Conservation (phyloP, 2,797 vertebrate species). For the Atherinosoma microstoma region DNA sequence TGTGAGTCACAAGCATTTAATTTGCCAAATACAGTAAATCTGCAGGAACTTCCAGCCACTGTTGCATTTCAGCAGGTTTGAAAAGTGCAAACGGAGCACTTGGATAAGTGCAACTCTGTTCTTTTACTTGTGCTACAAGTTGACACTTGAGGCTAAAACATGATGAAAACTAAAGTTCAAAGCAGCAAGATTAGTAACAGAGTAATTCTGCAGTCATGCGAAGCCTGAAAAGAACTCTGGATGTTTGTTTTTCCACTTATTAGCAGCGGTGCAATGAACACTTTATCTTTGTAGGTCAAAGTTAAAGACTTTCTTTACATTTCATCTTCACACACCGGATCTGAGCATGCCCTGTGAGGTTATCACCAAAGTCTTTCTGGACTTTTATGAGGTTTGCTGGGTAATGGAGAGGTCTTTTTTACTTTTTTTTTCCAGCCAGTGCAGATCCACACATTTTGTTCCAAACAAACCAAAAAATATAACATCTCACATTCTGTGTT, state of each 20-base stretch:
- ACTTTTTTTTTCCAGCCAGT: not conserved
- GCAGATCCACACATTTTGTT: not conserved
- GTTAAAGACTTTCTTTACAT: not conserved
- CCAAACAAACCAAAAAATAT: conserved; percentile 17
- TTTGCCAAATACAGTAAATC: conserved; percentile 26
- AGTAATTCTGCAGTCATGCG: not conserved
- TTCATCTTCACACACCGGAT: not conserved
- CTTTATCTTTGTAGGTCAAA: not conserved
- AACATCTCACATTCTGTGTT: conserved; percentile 1
- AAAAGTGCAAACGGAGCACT: not conserved
- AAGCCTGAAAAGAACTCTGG: not conserved
- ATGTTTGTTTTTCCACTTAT: not conserved
- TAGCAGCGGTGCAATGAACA: not conserved
- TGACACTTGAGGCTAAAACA: not conserved
- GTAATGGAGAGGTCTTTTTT: not conserved
- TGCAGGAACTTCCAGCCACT: conserved; percentile 12
- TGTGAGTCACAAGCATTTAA: not conserved
- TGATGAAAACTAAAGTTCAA: not conserved
- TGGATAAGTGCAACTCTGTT: not conserved
- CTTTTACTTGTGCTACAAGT: not conserved
- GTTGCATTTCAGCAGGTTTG: not conserved
- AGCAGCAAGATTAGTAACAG: not conserved
- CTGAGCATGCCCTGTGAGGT: not conserved
- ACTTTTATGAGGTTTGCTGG: not conserved
- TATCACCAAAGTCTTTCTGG: not conserved